Base-by-base conservation (phyloP, 2,888 invertebrate genomes). In the Norana najaformis region DNA sequence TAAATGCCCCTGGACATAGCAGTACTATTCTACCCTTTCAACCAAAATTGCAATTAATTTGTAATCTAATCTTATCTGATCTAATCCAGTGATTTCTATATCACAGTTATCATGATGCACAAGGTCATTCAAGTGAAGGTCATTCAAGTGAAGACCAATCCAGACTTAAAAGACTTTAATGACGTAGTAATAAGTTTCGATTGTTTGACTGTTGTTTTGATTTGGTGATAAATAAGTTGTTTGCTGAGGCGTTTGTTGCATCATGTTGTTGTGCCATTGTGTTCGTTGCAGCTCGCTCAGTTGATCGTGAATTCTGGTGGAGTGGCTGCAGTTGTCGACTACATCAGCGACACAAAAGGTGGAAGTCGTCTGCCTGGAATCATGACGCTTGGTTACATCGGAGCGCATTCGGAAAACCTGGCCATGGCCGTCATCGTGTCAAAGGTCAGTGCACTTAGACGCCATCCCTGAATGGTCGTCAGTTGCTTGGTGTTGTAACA, bases 271-370 rank as follows among this genome's bases (percentile, higher is more conserved):
- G 36, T 88, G 4, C 23, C 38, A 35, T 30, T 37, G 88, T 36
- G 37, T 37, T 38, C 36, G 41, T 39, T 89, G 53, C 93, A 97
- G 96, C 94, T 97, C 92, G 96, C 97, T 11, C 97, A 97, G 95
- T 94, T 97, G 93, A 96, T 97, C 18, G 97, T 97, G 36, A 97
- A 97, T 94, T 96, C 96, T 20, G 97, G 97, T 34, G 97, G 97
- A 0, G 96, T 97, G 89, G 97, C 97, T 16, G 97, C 97, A 0
- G 95, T 97, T 16, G 96, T 97, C 90, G 97, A 97, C 93, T 95
- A 96, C 88, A 95, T 96, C 14, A 95, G 95, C 83, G 96, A 96
- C 92, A 94, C 96, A 5, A 94, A 96, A 88, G 96, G 96, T 4
- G 96, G 96, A 69, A 95, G 96, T 1, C 95, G 96, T 88, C 95